A percentile compares a stretch with the other conserved stretches of the same genome.
Conservation (phyloP, 1,140 invertebrate species). For the Tetranychus urticae region DNA sequence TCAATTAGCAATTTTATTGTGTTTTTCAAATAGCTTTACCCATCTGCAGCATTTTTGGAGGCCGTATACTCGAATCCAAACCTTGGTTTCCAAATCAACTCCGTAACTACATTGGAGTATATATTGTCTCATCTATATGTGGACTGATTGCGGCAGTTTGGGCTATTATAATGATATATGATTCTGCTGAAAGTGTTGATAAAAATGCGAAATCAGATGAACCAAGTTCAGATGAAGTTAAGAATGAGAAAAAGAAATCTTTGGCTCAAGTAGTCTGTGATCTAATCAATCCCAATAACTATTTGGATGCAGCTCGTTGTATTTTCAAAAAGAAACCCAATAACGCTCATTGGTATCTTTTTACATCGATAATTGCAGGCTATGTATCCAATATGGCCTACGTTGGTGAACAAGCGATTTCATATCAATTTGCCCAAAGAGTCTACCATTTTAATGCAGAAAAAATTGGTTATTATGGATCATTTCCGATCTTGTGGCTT, state of each 20-base stretch:
- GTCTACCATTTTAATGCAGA: slow-evolving; percentile 2
- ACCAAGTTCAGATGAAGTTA: background rate
- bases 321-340: background rate
- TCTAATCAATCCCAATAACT: background rate
- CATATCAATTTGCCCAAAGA: slow-evolving; percentile 6
- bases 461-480: background rate
- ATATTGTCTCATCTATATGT: background rate
- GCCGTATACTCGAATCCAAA: background rate
- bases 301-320: background rate
- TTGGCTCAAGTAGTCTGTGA: background rate
- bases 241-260: background rate
- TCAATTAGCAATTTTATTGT: background rate
- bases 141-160: background rate
- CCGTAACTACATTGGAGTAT: background rate
- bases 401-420: background rate
- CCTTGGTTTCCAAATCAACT: background rate
- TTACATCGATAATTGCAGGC: background rate
- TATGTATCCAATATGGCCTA: background rate
- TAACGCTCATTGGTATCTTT: background rate
- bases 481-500: background rate
- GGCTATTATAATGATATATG: background rate
- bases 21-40: background rate
- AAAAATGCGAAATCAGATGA: background rate
- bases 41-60: background rate
- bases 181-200: background rate